Percentiles rank a stretch among this genome's conserved stretches.
These are phyloP conservation scores for Drosophila kohkoa DNA, from an alignment of 1,140 invertebrate species.

Conservation along the genomic window DNA sequence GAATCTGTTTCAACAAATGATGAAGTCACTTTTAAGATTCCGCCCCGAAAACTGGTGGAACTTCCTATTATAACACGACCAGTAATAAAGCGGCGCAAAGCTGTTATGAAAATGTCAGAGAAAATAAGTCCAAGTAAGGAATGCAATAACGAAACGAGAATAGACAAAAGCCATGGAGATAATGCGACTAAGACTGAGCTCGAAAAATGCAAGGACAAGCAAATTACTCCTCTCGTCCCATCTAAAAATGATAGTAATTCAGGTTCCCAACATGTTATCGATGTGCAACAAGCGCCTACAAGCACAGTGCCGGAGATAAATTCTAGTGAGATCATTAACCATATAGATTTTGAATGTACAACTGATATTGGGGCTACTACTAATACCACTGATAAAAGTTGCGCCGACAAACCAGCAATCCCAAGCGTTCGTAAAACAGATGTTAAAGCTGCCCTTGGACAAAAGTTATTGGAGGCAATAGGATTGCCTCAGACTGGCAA, in stretches of 20 bases:
- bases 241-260: neutral
- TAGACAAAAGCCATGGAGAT: slow-evolving; percentile 1
- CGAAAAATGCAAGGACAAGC: neutral
- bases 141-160: neutral
- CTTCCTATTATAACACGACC: slow-evolving; percentile 52
- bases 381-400: neutral
- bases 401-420: slow-evolving; percentile 2
- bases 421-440: slow-evolving; percentile 49
- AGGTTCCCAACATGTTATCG: slow-evolving; percentile 1
- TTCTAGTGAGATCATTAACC: neutral
- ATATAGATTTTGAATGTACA: slow-evolving; percentile 1
- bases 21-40: slow-evolving; percentile 13
- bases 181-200: slow-evolving; percentile 2
- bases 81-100: slow-evolving; percentile 73
- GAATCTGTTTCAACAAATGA: slow-evolving; percentile 11
- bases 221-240: neutral
- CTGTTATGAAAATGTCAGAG: slow-evolving; percentile 45
- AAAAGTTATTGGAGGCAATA: slow-evolving; percentile 78
- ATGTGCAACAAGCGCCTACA: slow-evolving; percentile 56
- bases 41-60: slow-evolving; percentile 18
- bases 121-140: slow-evolving; percentile 32
- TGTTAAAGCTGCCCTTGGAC: slow-evolving; percentile 68
- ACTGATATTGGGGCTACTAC: slow-evolving; percentile 3
- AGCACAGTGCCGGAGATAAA: slow-evolving; percentile 59
- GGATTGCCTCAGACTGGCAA: slow-evolving; percentile 65